Evolutionary conservation across 2,888 invertebrate genomes (phyloP).

Genomic region (Emmelina monodactyla): DNA sequence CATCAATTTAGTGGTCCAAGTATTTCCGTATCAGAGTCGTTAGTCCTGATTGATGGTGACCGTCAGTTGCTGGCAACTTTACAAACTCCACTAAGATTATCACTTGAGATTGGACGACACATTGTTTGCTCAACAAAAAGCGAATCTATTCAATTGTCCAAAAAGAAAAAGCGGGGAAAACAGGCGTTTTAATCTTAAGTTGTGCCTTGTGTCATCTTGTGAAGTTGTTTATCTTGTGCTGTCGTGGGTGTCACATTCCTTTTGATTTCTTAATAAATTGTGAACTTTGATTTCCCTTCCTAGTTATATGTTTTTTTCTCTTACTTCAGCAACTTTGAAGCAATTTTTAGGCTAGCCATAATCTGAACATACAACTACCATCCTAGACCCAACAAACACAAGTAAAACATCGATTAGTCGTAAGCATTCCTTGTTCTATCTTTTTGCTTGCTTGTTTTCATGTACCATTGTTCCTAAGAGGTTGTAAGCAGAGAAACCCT

Average conservation of each 20-base stretch:
- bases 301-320: too few relatives aligned
- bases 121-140: slow-evolving; percentile 30
- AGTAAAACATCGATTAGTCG: too few relatives aligned
- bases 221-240: too few relatives aligned
- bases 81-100: slow-evolving; percentile 25
- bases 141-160: slow-evolving; percentile 27
- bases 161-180: slow-evolving; percentile 16
- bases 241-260: too few relatives aligned
- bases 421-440: too few relatives aligned
- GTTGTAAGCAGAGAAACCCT: slow-evolving; percentile 41
- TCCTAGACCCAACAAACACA: too few relatives aligned
- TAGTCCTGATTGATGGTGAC: slow-evolving; percentile 36
- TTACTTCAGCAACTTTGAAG: too few relatives aligned
- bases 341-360: too few relatives aligned
- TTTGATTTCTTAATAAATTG: too few relatives aligned
- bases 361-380: too few relatives aligned
- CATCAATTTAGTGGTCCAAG: too few relatives aligned
- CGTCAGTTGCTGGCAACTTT: slow-evolving; percentile 20
- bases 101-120: slow-evolving; percentile 34
- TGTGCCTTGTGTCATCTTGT: neutral
- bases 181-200: slow-evolving; percentile 13
- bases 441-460: slow-evolving; percentile 6
- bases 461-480: slow-evolving; percentile 1
- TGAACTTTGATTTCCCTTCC: too few relatives aligned
- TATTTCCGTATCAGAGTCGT: slow-evolving; percentile 4